Evolutionary conservation across 2,888 invertebrate genomes (phyloP).

Genomic region (Anthophora plumipes): DNA sequence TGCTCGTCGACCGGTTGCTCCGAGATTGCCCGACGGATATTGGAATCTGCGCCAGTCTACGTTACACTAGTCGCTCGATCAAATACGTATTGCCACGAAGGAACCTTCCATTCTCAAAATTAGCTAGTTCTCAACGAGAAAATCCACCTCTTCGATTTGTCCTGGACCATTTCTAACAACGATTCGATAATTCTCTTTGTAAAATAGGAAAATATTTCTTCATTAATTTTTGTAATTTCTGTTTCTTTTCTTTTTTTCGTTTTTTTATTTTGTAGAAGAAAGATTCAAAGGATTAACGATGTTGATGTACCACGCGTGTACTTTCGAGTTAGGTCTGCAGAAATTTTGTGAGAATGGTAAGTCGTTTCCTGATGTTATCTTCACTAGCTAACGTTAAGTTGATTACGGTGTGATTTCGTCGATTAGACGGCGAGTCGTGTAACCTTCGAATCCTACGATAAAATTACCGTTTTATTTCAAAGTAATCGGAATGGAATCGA

Average conservation of each 20-base stretch:
- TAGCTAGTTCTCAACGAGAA: not conserved
- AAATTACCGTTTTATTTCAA: constrained; percentile 12
- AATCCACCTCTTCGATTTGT: not conserved
- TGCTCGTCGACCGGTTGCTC: constrained; percentile 31
- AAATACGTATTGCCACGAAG: not conserved
- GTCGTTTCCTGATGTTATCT: constrained; percentile 41
- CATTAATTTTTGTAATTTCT: too few relatives aligned
- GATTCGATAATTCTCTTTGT: not conserved
- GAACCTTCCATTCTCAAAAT: not conserved
- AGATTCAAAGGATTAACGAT: constrained; percentile 19
- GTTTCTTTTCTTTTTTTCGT: not conserved
- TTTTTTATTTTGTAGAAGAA: constrained; percentile 20
- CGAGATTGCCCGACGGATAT: constrained; percentile 50
- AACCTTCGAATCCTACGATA: not conserved
- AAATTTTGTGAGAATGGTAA: constrained; percentile 17
- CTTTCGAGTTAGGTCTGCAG: not conserved
- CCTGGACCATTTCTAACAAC: too few relatives aligned
- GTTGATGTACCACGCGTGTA: constrained; percentile 22
- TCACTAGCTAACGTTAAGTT: not conserved
- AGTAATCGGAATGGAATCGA: not conserved
- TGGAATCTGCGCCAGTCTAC: constrained; percentile 28
- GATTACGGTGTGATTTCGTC: constrained; percentile 26
- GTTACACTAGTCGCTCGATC: not conserved
- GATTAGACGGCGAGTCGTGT: constrained; percentile 7
- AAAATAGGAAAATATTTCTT: too few relatives aligned